Evolutionary conservation across 2,797 vertebrate species (phyloP).

Genomic region (Gorsachius magnificus): DNA sequence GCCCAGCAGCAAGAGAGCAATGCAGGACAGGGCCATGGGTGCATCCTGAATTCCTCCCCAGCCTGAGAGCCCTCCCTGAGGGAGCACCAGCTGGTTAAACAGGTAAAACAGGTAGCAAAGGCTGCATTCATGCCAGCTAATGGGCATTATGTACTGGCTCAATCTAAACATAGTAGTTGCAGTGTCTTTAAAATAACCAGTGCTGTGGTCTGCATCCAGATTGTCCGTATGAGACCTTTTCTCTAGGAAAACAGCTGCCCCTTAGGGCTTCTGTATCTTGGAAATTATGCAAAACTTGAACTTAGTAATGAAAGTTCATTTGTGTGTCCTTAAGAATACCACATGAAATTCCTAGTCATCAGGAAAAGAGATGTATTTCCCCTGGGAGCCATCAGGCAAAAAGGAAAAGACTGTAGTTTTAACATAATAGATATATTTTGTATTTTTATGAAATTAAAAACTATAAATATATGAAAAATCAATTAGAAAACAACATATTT

Average conservation of each 20-base stretch:
- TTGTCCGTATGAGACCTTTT: background rate
- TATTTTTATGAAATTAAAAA: background rate
- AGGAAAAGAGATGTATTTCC: background rate
- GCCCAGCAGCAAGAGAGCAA: background rate
- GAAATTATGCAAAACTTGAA: background rate
- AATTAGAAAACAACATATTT: background rate
- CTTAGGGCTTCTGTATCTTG: background rate
- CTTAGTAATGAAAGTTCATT: background rate
- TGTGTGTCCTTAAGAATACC: background rate
- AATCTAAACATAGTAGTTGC: background rate
- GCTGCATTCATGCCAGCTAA: background rate
- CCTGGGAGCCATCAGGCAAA: background rate
- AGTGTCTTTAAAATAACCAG: background rate
- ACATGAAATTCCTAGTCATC: background rate
- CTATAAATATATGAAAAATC: background rate
- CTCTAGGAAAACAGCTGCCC: background rate
- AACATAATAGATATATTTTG: background rate
- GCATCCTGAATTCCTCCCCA: background rate
- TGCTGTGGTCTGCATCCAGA: background rate
- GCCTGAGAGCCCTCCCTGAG: accelerated
- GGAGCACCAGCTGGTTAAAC: background rate
- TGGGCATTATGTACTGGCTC: accelerated
- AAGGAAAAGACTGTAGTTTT: background rate
- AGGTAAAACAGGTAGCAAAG: background rate
- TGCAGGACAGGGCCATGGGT: background rate